Conservation (phyloP, 2,888 invertebrate genomes). For the Lobophora halterata region DNA sequence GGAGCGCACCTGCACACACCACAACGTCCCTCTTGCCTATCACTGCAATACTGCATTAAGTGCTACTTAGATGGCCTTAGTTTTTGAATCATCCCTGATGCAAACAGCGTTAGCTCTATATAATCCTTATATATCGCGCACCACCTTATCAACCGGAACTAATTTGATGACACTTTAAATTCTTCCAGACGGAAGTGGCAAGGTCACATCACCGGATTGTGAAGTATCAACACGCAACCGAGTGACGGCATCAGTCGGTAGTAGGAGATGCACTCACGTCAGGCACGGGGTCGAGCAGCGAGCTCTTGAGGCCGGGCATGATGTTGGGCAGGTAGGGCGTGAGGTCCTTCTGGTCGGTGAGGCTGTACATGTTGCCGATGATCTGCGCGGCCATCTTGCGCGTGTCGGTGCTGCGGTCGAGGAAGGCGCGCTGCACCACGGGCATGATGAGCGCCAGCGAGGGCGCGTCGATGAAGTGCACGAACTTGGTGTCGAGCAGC, state of each 20-base stretch:
- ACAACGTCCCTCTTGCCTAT: too few relatives aligned
- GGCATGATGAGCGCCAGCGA: constrained; percentile 99
- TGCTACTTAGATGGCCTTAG: too few relatives aligned
- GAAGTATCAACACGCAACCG: too few relatives aligned
- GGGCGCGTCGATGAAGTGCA: constrained; percentile 99
- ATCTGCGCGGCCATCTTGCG: constrained; percentile 99
- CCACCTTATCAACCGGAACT: too few relatives aligned
- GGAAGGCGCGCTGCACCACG: constrained; percentile 98
- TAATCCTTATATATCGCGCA: too few relatives aligned
- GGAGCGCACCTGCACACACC: constrained; percentile 85
- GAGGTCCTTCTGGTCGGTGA: constrained; percentile 99
- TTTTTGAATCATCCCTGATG: too few relatives aligned
- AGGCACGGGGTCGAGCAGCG: constrained; percentile 97
- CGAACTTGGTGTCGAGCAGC: constrained; percentile 96
- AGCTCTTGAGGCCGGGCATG: constrained; percentile 97
- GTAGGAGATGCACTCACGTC: constrained; percentile 80
- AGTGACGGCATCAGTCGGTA: too few relatives aligned
- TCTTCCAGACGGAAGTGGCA: too few relatives aligned
- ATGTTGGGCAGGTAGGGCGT: constrained; percentile 97
- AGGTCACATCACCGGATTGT: too few relatives aligned
- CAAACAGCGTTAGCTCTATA: too few relatives aligned
- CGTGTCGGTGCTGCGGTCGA: constrained; percentile 98
- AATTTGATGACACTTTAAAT: too few relatives aligned
- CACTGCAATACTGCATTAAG: too few relatives aligned
- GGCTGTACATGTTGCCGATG: constrained; percentile 99